Evolutionary conservation across 2,113 vertebrate species (phyloP), one percentile per base, ranked within the genome.

Genomic region (Bufo gargarizans): DNA sequence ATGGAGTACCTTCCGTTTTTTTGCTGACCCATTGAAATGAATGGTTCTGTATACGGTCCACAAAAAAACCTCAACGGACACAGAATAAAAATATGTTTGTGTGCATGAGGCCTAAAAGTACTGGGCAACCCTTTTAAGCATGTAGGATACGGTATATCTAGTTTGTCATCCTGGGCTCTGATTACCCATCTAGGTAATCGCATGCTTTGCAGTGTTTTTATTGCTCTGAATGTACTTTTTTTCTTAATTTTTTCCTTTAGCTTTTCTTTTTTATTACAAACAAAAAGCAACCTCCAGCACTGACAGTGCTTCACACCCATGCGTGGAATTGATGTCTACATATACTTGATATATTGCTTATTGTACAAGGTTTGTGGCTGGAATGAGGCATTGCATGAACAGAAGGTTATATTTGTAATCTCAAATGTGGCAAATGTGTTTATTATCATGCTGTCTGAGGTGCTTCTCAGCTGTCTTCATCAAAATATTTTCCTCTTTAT

Each of bases 401-500:
- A 65, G 56, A 82, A 82, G 59, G 58, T 63, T 82, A 20, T 33
- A 84, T 69, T 84, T 84, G 61, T 33, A 69, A 67, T 71, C 47
- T 20, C 82, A 49, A 84, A 83, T 67, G 58, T 65, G 45, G 59
- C 17, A 10, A 65, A 83, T 83, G 49, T 56, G 22, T 56, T 53
- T 71, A 56, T 72, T 84, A 84, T 79, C 77, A 43, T 84, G n/a
- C 61, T 56, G 17, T 67, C 9, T n/a, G 59, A 84, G 82, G 49
- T 19, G 12, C 65, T 71, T 69, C 20, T 71, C 49, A 22, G 63
- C 47, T 53, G 53, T 84, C 50, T 69, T 84, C 45, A 84, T 69
- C 22, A 71, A 58, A 72, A 84, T 72, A 71, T 56, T 84, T 84
- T 50, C 58, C 45, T 83, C 43, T 83, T 83, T 83, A 67, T 67